Evolutionary conservation across 2,113 vertebrate species (phyloP).

Genomic region (Chitala chitala): DNA sequence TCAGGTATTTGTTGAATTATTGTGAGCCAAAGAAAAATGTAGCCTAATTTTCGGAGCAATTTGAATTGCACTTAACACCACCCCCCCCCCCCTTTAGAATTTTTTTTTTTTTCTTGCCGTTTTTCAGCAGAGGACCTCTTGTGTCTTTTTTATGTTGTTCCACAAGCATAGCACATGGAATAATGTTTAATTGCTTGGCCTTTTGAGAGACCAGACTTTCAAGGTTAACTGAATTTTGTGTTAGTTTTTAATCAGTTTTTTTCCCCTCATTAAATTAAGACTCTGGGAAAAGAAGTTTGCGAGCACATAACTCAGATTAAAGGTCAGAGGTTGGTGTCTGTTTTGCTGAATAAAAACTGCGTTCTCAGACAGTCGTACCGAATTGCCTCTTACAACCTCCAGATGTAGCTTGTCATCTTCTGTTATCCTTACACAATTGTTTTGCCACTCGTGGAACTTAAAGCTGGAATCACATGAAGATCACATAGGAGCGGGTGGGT

Average conservation of each 20-base stretch:
- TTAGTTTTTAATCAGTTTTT: not conserved
- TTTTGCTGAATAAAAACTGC: not conserved
- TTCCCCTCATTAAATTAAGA: not conserved
- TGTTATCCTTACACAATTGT: no score
- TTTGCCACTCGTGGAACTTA: no score
- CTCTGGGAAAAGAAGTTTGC: not conserved
- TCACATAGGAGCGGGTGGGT: no score
- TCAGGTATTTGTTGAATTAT: slow-evolving; percentile 49
- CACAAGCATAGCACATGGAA: no score
- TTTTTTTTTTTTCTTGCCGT: not conserved
- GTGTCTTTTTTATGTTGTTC: not conserved
- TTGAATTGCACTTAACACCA: not conserved
- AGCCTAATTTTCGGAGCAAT: not conserved
- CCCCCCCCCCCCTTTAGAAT: not conserved
- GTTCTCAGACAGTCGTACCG: not conserved
- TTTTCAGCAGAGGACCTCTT: not conserved
- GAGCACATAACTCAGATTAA: not conserved
- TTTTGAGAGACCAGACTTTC: not conserved
- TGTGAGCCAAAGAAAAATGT: not conserved
- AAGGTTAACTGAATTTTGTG: no score
- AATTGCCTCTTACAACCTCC: no score
- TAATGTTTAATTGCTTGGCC: not conserved
- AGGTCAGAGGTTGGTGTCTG: not conserved
- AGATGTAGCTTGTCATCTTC: no score
- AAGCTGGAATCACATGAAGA: no score